Percentiles rank a stretch among this genome's conserved stretches.
These are phyloP conservation scores for Sebastes goodei DNA, from an alignment of 2,797 vertebrate species.

Conservation along the genomic window DNA sequence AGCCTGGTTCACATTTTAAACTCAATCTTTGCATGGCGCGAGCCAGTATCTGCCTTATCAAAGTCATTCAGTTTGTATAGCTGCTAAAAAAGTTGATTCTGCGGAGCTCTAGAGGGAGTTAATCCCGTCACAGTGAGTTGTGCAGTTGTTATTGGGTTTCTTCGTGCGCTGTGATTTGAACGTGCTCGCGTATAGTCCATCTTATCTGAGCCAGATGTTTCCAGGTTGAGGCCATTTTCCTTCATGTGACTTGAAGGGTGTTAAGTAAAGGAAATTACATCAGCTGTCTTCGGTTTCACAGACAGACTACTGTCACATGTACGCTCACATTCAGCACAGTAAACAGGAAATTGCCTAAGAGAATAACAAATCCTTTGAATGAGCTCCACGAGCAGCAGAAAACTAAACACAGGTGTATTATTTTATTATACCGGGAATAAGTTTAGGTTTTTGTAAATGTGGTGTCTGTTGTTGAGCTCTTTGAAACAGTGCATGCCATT, in stretches of 20 bases:
- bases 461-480: neutral
- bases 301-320: slow-evolving; percentile 57
- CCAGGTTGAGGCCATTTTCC: slow-evolving; percentile 34
- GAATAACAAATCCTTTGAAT: slow-evolving; percentile 45
- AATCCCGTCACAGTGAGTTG: neutral
- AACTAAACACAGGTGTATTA: slow-evolving; percentile 6
- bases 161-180: neutral
- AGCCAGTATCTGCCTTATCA: slow-evolving; percentile 15
- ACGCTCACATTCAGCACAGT: slow-evolving; percentile 26
- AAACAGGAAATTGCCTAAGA: slow-evolving; percentile 69
- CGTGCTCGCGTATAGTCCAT: slow-evolving; percentile 3
- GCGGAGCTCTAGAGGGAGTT: neutral
- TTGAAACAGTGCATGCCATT: slow-evolving; percentile 13
- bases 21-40: slow-evolving; percentile 30
- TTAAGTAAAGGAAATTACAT: slow-evolving; percentile 55
- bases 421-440: neutral
- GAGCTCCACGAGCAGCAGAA: slow-evolving; percentile 27
- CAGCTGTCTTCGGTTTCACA: slow-evolving; percentile 51
- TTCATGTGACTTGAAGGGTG: slow-evolving; percentile 30
- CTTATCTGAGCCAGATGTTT: slow-evolving; percentile 58
- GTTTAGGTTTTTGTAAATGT: neutral
- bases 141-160: neutral
- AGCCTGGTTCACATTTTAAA: slow-evolving; percentile 38
- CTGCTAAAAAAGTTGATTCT: slow-evolving; percentile 13
- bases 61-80: neutral